These are phyloP conservation scores for Kryphioiulus occultus DNA, from an alignment of 2,888 invertebrate species.

Conservation along the genomic window DNA sequence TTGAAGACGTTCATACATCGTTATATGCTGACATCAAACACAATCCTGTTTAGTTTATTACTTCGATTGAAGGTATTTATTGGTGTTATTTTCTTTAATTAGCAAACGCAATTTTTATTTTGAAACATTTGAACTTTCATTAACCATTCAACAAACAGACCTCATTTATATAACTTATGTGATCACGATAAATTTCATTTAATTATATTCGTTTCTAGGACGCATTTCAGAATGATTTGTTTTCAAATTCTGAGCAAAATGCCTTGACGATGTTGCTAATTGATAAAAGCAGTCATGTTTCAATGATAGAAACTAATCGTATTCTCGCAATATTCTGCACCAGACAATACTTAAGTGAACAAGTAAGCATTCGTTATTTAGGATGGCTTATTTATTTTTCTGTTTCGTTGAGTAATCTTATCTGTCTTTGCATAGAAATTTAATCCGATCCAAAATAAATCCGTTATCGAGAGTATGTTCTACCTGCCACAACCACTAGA, in stretches of 20 bases:
- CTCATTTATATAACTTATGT: no score
- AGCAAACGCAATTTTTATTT: neutral
- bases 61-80: constrained; percentile 26
- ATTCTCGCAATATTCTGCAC: neutral
- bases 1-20: constrained; percentile 43
- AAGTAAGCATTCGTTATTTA: neutral
- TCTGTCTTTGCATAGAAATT: neutral
- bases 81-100: neutral
- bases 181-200: neutral
- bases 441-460: neutral
- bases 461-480: neutral
- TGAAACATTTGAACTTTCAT: no score
- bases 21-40: neutral
- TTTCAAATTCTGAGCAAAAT: neutral
- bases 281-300: neutral
- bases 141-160: no score
- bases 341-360: neutral
- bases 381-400: neutral
- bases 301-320: neutral
- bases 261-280: neutral
- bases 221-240: neutral
- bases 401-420: neutral
- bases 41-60: neutral
- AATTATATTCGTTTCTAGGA: neutral
- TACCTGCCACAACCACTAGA: neutral